Percentiles rank a stretch among this genome's conserved stretches.
Conservation (phyloP, 2,888 invertebrate species). For the Eurytoma adleriae region DNA sequence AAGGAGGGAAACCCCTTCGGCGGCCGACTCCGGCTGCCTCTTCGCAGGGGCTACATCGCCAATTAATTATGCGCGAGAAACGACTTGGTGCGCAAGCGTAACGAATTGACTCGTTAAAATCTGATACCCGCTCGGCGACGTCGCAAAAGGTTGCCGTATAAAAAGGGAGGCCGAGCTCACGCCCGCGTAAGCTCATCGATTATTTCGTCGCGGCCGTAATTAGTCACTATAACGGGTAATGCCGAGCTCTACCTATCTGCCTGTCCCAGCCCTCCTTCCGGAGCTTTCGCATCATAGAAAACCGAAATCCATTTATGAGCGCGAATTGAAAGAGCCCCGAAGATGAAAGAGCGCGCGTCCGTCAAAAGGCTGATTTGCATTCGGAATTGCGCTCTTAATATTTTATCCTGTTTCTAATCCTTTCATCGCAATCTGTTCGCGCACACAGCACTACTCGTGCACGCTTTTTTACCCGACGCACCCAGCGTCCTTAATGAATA, state of each 20-base stretch:
- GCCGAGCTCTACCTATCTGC: neutral
- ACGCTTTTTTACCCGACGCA: neutral
- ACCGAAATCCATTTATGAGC: constrained; percentile 48
- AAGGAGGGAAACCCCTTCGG: constrained; percentile 17
- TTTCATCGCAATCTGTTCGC: constrained; percentile 48
- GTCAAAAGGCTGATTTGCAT: constrained; percentile 50
- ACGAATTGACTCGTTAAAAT: constrained; percentile 63
- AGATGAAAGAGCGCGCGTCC: constrained; percentile 30
- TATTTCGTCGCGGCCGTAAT: constrained; percentile 51
- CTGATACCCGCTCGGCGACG: constrained; percentile 52
- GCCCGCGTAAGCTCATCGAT: constrained; percentile 54
- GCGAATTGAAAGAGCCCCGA: constrained; percentile 32
- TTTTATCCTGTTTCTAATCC: constrained; percentile 46
- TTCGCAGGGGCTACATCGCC: constrained; percentile 35
- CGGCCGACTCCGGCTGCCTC: constrained; percentile 28
- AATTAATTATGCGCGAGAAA: constrained; percentile 56
- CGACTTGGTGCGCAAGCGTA: constrained; percentile 43
- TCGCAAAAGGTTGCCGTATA: constrained; percentile 1
- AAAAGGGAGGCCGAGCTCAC: constrained; percentile 10
- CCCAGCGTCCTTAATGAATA: constrained; percentile 9
- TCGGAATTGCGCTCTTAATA: constrained; percentile 49
- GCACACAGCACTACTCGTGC: neutral
- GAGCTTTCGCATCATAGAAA: constrained; percentile 15
- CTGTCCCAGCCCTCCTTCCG: neutral
- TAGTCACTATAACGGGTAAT: constrained; percentile 48